Evolutionary conservation across 2,113 vertebrate species (phyloP).

Genomic region (Anarhynchus alexandrinus): DNA sequence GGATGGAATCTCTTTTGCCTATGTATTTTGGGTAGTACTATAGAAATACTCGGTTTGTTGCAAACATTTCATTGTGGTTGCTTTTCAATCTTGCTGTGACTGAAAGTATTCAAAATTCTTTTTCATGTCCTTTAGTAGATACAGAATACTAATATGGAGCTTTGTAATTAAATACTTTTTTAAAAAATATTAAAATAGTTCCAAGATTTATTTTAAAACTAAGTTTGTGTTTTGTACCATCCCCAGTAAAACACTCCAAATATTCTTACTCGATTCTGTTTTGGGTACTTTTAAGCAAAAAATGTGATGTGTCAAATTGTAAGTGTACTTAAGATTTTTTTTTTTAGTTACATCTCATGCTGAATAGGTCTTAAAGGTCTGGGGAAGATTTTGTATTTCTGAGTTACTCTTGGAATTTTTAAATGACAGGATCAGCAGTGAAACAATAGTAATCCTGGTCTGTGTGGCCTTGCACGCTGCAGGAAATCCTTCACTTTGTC

Average conservation of each 20-base stretch:
- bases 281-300: background rate
- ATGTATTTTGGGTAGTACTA: background rate
- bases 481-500: background rate
- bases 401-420: background rate
- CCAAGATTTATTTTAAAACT: background rate
- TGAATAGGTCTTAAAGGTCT: background rate
- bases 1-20: background rate
- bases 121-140: background rate
- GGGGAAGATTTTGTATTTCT: background rate
- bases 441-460: background rate
- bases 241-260: background rate
- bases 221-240: background rate
- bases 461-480: rapidly evolving
- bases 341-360: background rate
- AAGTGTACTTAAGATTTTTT: background rate
- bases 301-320: background rate
- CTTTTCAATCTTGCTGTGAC: background rate
- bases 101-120: background rate
- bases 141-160: rapidly evolving
- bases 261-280: background rate
- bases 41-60: background rate
- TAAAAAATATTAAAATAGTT: background rate
- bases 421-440: background rate
- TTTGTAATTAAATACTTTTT: background rate
- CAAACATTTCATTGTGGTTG: background rate